Percentiles rank a stretch among this genome's conserved stretches.
These are phyloP conservation scores for Tetanocera ferruginea DNA, from an alignment of 2,888 invertebrate genomes.

Conservation along the genomic window DNA sequence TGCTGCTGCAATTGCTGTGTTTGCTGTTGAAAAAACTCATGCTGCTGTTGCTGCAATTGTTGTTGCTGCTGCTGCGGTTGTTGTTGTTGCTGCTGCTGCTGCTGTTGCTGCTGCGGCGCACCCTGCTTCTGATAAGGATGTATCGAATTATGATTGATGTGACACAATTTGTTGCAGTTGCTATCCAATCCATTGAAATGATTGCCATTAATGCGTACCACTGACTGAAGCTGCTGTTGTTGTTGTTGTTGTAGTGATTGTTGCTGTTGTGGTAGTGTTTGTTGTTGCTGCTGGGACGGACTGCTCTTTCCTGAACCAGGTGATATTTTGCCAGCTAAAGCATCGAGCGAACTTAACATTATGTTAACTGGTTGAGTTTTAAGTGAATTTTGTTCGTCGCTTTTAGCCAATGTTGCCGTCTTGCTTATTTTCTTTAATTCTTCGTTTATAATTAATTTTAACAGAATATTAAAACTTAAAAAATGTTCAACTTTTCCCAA, in stretches of 20 bases:
- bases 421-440: slow-evolving; percentile 8
- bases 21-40: slow-evolving; percentile 61
- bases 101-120: slow-evolving; percentile 43
- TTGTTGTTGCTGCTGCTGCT: slow-evolving; percentile 33
- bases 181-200: slow-evolving; percentile 53
- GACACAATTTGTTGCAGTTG: slow-evolving; percentile 61
- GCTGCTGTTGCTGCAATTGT: slow-evolving; percentile 54
- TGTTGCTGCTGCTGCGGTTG: slow-evolving; percentile 40
- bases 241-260: slow-evolving; percentile 51
- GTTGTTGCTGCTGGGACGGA: slow-evolving; percentile 57
- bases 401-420: not conserved
- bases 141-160: slow-evolving; percentile 60
- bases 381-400: slow-evolving; percentile 27
- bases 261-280: slow-evolving; percentile 53
- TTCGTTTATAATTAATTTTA: not conserved
- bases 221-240: slow-evolving; percentile 47
- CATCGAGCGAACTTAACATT: slow-evolving; percentile 90
- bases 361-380: slow-evolving; percentile 59
- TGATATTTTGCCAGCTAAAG: slow-evolving; percentile 90
- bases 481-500: not conserved
- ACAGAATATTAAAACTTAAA: not conserved
- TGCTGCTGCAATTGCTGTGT: slow-evolving; percentile 51
- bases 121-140: slow-evolving; percentile 63
- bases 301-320: slow-evolving; percentile 76
- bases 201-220: slow-evolving; percentile 51